A percentile compares a stretch with the other conserved stretches of the same genome.
Evolutionary conservation across 30 jellyfish, hydroid and myxozoan species (phyloP).

Genomic region (Hydractinia symbiolongicarpus): DNA sequence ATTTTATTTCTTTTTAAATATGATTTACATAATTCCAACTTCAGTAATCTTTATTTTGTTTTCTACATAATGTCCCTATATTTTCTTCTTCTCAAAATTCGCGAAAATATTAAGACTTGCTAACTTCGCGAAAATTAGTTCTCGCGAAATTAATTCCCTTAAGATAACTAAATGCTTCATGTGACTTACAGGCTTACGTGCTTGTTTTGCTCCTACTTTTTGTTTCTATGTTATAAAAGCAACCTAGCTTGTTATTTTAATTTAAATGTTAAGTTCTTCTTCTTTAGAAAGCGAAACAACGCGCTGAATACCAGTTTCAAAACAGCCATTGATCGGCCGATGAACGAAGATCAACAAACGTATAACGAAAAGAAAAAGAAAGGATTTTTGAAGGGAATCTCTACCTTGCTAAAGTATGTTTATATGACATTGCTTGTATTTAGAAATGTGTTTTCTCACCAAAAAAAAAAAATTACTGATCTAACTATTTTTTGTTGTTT

Average conservation of each 20-base stretch:
- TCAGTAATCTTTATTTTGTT: no score
- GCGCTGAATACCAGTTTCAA: slow-evolving; percentile 1
- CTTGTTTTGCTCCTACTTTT: no score
- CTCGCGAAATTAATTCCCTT: not conserved
- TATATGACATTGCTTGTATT: not conserved
- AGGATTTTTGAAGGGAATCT: slow-evolving; percentile 86
- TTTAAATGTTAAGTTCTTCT: no score
- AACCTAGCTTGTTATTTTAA: not conserved
- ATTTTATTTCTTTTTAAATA: no score
- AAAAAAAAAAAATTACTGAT: not conserved
- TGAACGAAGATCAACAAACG: not conserved
- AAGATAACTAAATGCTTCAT: not conserved
- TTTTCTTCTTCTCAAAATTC: no score
- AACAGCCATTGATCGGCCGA: not conserved
- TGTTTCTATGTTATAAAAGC: no score
- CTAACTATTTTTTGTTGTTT: not conserved
- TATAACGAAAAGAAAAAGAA: slow-evolving; percentile 52
- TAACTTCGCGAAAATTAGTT: no score
- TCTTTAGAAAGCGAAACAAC: slow-evolving; percentile 26
- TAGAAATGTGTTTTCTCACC: not conserved
- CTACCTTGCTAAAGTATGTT: slow-evolving; percentile 70
- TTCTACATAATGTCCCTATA: no score
- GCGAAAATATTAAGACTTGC: no score
- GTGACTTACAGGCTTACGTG: no score
- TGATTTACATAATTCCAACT: no score